Evolutionary conservation across 2,113 vertebrate genomes (phyloP).

Genomic region (Platichthys stellatus): DNA sequence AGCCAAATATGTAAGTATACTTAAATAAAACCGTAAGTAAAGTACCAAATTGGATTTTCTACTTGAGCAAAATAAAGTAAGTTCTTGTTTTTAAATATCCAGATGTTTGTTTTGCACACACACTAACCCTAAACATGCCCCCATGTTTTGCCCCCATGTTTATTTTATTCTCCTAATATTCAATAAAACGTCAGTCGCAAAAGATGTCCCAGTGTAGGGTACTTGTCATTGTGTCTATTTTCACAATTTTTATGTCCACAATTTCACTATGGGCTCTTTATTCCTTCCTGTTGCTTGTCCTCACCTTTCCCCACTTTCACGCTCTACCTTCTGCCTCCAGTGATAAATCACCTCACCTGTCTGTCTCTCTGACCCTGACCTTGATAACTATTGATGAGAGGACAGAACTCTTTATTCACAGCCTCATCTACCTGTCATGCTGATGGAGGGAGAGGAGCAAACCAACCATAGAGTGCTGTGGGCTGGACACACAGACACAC

Average conservation of each 20-base stretch:
- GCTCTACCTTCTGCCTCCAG: constrained; percentile 43
- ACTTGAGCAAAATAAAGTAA: too few relatives aligned
- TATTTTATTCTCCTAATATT: background rate
- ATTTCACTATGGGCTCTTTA: constrained; percentile 1
- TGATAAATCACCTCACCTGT: constrained; percentile 53
- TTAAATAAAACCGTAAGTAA: too few relatives aligned
- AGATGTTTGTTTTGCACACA: too few relatives aligned
- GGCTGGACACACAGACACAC: background rate
- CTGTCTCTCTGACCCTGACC: constrained; percentile 58
- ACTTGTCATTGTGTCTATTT: constrained; percentile 1
- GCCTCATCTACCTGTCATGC: constrained; percentile 51
- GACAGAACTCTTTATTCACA: constrained; percentile 58
- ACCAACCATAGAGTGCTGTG: constrained; percentile 6
- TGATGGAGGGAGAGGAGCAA: constrained; percentile 49
- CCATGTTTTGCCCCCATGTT: too few relatives aligned
- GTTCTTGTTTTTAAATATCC: too few relatives aligned
- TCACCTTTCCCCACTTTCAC: constrained; percentile 37
- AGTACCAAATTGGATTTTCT: too few relatives aligned
- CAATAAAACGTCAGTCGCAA: too few relatives aligned
- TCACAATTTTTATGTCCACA: constrained; percentile 4
- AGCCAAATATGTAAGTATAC: background rate
- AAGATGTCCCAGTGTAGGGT: too few relatives aligned
- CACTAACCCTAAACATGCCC: too few relatives aligned
- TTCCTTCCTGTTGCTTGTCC: constrained; percentile 18
- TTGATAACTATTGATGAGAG: constrained; percentile 69